These are phyloP conservation scores for Drosophila ercepeae DNA, from an alignment of 1,140 invertebrate species.

Conservation along the genomic window DNA sequence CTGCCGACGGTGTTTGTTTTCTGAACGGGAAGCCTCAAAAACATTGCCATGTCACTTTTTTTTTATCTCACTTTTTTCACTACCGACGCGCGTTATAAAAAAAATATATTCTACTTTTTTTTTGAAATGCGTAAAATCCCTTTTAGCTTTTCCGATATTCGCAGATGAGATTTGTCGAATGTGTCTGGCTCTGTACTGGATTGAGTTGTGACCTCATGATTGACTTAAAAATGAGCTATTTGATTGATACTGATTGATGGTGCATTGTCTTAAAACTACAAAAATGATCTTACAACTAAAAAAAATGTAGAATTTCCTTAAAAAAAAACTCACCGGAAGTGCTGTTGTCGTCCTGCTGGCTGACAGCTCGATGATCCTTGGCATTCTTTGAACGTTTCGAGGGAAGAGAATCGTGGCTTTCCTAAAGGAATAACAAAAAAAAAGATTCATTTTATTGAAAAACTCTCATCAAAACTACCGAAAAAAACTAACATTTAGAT, in stretches of 20 bases:
- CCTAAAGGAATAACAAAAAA: slow-evolving; percentile 27
- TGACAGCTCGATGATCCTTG: slow-evolving; percentile 62
- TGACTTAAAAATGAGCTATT: slow-evolving; percentile 15
- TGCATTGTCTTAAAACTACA: slow-evolving; percentile 34
- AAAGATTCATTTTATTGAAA: slow-evolving; percentile 3
- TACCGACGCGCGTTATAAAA: slow-evolving; percentile 65
- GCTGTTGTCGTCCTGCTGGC: slow-evolving; percentile 79
- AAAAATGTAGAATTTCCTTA: no score
- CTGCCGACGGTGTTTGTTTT: slow-evolving; percentile 72
- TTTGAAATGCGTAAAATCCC: slow-evolving; percentile 80
- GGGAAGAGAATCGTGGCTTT: slow-evolving; percentile 75
- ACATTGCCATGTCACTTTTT: slow-evolving; percentile 28
- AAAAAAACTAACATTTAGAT: slow-evolving; percentile 71
- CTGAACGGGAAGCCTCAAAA: slow-evolving; percentile 27
- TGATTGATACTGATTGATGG: slow-evolving; percentile 50
- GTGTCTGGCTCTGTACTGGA: slow-evolving; percentile 43
- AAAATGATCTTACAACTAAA: slow-evolving; percentile 31
- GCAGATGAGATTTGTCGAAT: slow-evolving; percentile 67
- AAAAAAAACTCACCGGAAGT: slow-evolving; percentile 77
- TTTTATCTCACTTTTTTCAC: slow-evolving; percentile 7
- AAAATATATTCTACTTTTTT: no score
- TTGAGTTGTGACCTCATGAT: slow-evolving; percentile 53
- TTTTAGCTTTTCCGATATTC: slow-evolving; percentile 84
- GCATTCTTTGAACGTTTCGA: slow-evolving; percentile 70
- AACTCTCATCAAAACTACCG: not conserved